These are phyloP conservation scores for Iguana delicatissima DNA, from an alignment of 2,797 vertebrate genomes.

Conservation along the genomic window DNA sequence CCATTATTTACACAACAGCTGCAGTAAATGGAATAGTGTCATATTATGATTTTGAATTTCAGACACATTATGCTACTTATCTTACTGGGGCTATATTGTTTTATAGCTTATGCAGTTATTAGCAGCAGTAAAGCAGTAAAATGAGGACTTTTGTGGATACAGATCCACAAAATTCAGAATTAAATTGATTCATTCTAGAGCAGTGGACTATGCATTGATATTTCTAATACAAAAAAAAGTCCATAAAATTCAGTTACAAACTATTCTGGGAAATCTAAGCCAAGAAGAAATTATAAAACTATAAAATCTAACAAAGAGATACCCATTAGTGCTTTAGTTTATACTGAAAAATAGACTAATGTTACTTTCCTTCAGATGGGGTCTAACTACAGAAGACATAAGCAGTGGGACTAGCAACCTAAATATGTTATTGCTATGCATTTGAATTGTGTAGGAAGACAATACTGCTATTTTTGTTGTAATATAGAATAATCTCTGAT, in stretches of 20 bases:
- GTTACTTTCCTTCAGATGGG: background rate
- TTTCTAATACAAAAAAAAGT: background rate
- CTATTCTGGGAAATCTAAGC: background rate
- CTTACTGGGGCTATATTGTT: background rate
- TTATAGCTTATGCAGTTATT: background rate
- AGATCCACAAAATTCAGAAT: background rate
- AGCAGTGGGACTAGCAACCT: background rate
- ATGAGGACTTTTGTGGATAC: background rate
- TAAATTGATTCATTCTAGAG: background rate
- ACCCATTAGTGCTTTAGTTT: background rate
- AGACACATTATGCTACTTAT: background rate
- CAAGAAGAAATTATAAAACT: background rate
- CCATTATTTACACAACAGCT: background rate
- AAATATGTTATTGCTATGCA: background rate
- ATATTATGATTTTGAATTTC: background rate
- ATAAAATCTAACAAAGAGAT: background rate
- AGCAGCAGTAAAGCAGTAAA: slow-evolving; percentile 5
- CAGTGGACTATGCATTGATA: background rate
- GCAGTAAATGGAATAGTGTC: background rate
- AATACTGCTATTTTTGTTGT: too few species aligned
- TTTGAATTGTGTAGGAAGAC: background rate
- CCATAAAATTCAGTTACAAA: slow-evolving; percentile 1
- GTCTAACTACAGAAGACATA: background rate
- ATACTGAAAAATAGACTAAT: background rate
- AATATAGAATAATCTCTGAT: background rate